Percentiles rank a stretch among this genome's conserved stretches.
These are phyloP conservation scores for Carollia perspicillata DNA, from an alignment of 2,113 vertebrate species.

Conservation along the genomic window DNA sequence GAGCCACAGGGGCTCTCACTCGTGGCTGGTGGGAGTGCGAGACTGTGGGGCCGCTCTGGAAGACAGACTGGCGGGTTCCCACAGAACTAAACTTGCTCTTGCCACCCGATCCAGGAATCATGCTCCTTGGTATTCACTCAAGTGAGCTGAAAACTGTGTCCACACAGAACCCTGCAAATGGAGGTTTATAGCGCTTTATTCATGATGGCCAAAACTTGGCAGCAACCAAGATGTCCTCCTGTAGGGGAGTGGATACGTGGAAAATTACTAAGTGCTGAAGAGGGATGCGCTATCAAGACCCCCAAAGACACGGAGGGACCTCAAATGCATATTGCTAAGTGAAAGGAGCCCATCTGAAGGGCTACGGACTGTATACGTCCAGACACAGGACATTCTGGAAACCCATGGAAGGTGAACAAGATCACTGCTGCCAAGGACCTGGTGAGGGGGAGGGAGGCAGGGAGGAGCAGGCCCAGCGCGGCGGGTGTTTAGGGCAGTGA, in stretches of 20 bases:
- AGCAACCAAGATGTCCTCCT: neutral
- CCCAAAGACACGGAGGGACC: neutral
- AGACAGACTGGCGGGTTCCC: neutral
- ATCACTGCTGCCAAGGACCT: neutral
- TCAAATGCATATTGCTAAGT: neutral
- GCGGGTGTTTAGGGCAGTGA: neutral
- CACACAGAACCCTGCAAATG: neutral
- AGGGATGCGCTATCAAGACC: neutral
- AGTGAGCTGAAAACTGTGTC: neutral
- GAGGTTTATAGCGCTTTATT: neutral
- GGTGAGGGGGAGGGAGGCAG: neutral
- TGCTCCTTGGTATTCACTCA: neutral
- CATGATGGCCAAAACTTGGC: neutral
- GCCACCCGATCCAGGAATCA: neutral
- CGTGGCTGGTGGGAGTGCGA: neutral
- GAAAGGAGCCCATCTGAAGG: neutral
- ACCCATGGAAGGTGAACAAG: neutral
- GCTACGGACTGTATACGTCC: neutral
- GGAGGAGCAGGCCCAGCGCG: neutral
- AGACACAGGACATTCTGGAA: neutral
- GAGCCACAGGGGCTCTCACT: neutral
- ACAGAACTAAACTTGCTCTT: neutral
- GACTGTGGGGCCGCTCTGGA: neutral
- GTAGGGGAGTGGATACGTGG: neutral
- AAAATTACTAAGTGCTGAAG: neutral